These are phyloP conservation scores for Ephialtes manifestator DNA, from an alignment of 2,888 invertebrate genomes.

Conservation along the genomic window DNA sequence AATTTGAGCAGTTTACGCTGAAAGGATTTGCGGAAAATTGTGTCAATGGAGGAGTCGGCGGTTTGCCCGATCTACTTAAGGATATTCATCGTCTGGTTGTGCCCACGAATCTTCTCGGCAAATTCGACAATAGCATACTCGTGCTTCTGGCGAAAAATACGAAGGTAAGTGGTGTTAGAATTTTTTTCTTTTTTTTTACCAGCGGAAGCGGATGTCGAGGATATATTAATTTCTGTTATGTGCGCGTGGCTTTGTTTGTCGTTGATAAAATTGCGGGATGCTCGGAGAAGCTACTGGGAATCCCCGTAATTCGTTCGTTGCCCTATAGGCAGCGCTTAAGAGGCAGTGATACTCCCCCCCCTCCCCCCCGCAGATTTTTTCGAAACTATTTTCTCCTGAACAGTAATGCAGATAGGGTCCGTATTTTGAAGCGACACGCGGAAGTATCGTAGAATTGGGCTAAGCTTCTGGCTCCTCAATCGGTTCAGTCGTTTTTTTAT, in stretches of 20 bases:
- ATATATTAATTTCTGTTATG: neutral
- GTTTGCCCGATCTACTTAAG: conserved; percentile 90
- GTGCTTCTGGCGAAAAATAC: conserved; percentile 75
- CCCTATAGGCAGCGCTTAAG: neutral
- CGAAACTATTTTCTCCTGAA: too few species aligned
- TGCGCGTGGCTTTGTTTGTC: neutral
- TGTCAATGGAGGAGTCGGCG: conserved; percentile 90
- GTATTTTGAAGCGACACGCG: too few species aligned
- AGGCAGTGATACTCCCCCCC: too few species aligned
- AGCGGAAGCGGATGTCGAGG: too few species aligned
- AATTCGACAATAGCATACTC: conserved; percentile 87
- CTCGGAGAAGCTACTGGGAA: neutral
- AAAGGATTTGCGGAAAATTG: conserved; percentile 91
- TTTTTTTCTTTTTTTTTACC: neutral
- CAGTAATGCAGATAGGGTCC: too few species aligned
- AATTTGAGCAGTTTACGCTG: conserved; percentile 89
- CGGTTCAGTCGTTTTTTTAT: too few species aligned
- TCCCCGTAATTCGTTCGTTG: neutral
- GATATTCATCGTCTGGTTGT: conserved; percentile 89
- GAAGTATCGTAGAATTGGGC: too few species aligned
- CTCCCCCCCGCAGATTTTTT: too few species aligned
- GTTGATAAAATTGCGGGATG: neutral
- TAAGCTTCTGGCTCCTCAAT: too few species aligned
- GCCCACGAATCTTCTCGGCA: conserved; percentile 85
- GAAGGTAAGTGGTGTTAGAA: conserved; percentile 73